Base-by-base conservation (phyloP, 2,888 invertebrate genomes). In the Eupithecia tripunctaria region DNA sequence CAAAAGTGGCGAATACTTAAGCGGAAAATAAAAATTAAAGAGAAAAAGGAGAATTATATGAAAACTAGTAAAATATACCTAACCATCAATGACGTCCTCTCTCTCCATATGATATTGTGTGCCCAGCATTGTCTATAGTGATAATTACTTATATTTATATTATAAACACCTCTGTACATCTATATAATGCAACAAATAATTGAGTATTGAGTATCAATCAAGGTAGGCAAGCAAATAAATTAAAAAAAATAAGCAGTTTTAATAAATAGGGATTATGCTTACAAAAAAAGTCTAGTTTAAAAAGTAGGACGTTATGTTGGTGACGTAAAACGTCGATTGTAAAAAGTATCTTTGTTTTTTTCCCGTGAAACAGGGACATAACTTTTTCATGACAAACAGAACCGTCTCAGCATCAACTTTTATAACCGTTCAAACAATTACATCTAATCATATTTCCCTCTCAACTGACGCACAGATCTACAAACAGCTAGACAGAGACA, bases 381-480 rank as follows among this genome's bases (percentile, higher is more conserved):
- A 89, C 89, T 83, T 82, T 90, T 93, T 93, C 90, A 94, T 91
- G 93, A 93, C 93, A 92, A 91, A 92, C 91, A 90, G 92, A 92
- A 91, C 88, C 91, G 91, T 88, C 89, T 89, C 88, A 90, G 92
- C 94, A 94, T 92, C 92, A 89, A 91, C 91, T 94, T 94, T 94
- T 94, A 94, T 92, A 93, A 91, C 93, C 92, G 88, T 93, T 93
- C 91, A 91, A 92, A 93, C 94, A 94, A 94, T 94, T 94, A 94
- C 91, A 89, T 91, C 91, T 91, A 91, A 94, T 92, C 92, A 91
- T 84, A 87, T 81, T 82, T 84, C 84, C 75, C 83, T 83, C 85
- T 86, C 82, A 83, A 87, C 84, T 80, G 85, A 73, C 84, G 76
- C 77, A 71, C 78, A 79, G 78, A 79, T 80, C 74, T 76, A 72